These are phyloP conservation scores for Tragelaphus scriptus DNA, from an alignment of 2,113 vertebrate species.

Conservation along the genomic window DNA sequence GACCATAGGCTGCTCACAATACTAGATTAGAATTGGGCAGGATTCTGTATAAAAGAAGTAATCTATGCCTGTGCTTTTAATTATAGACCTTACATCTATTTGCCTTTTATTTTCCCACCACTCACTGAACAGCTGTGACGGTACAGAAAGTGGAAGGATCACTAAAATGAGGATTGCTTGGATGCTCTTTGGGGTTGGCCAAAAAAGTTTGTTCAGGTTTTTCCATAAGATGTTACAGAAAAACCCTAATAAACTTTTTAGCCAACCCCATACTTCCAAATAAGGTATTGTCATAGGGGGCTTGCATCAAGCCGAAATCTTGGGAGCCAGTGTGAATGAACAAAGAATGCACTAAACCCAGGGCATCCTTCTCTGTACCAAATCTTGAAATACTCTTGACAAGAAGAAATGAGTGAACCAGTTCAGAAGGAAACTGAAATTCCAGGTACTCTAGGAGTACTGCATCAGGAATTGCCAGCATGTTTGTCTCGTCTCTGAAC, in stretches of 20 bases:
- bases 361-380: not conserved
- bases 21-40: not conserved
- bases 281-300: not conserved
- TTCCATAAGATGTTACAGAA: not conserved
- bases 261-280: not conserved
- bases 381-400: not conserved
- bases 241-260: not conserved
- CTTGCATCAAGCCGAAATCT: not conserved
- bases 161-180: not conserved
- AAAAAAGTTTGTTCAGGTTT: not conserved
- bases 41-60: not conserved
- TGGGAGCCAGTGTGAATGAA: not conserved
- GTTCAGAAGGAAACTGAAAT: not conserved
- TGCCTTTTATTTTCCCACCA: not conserved
- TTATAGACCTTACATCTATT: not conserved
- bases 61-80: not conserved
- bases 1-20: not conserved
- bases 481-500: rapidly evolving
- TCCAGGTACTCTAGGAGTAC: rapidly evolving
- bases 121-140: not conserved
- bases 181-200: not conserved
- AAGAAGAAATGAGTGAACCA: not conserved
- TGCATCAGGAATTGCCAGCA: not conserved
- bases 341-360: not conserved
- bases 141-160: not conserved